phyloP scores from a whole-genome alignment of 2,113 vertebrate species.

The Benitochromis conjunctus region DNA sequence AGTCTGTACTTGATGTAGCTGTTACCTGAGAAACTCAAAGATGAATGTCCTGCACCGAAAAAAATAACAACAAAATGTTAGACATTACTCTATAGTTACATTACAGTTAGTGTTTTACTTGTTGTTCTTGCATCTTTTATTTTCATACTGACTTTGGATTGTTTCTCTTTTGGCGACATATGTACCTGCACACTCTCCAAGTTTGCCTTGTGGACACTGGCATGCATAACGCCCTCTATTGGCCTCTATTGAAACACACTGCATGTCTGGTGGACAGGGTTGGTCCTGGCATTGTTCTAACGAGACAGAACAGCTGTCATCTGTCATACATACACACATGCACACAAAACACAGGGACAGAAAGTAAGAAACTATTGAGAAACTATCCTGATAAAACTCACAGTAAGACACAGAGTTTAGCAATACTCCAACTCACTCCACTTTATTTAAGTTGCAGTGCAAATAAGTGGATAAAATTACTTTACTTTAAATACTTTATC shows the following conservation, averaged over 20 bases:
- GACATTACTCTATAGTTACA: neutral
- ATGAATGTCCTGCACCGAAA: constrained; percentile 84
- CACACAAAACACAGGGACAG: neutral
- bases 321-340: constrained; percentile 59
- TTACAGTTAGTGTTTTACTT: neutral
- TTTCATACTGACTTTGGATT: neutral
- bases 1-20: constrained; percentile 96
- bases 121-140: neutral
- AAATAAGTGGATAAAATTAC: neutral
- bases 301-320: constrained; percentile 83
- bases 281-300: constrained; percentile 87
- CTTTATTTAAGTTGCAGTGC: neutral
- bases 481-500: neutral
- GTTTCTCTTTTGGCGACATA: neutral
- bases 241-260: constrained; percentile 85
- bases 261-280: constrained; percentile 92
- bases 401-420: neutral
- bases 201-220: constrained; percentile 94
- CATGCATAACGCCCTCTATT: constrained; percentile 84
- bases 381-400: neutral
- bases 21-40: constrained; percentile 95
- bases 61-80: neutral
- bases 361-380: neutral
- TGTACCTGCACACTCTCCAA: constrained; percentile 93
- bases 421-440: neutral